Percentiles rank a stretch among this genome's conserved stretches.
Conservation (phyloP, 2,797 vertebrate genomes). For the Melanotaenia maccullochi region DNA sequence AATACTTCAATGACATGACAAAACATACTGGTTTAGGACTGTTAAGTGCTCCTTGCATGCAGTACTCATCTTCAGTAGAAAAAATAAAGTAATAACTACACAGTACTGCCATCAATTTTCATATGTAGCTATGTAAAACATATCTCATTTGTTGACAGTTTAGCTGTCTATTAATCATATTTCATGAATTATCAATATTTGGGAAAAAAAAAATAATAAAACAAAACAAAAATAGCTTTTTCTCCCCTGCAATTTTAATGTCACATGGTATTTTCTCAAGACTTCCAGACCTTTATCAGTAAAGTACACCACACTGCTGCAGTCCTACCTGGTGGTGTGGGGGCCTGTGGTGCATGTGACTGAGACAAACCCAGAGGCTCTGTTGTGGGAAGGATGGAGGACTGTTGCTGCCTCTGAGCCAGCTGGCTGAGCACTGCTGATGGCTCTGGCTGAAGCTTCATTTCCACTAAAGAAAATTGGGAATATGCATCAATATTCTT, state of each 20-base stretch:
- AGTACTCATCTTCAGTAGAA: not conserved
- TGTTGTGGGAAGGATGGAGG: constrained; percentile 75
- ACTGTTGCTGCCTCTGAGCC: constrained; percentile 86
- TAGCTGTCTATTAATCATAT: not conserved
- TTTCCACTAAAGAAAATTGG: constrained; percentile 81
- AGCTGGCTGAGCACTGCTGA: constrained; percentile 95
- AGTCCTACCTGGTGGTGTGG: constrained; percentile 81
- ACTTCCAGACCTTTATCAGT: not conserved
- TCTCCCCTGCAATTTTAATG: not conserved
- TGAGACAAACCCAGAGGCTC: constrained; percentile 72
- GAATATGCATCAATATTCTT: not conserved
- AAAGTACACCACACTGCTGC: not conserved
- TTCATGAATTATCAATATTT: not conserved
- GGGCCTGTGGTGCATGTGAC: constrained; percentile 80
- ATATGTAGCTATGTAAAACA: not conserved
- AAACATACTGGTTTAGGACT: not conserved
- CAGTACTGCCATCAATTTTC: not conserved
- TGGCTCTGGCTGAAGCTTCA: constrained; percentile 94
- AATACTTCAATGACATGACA: not conserved
- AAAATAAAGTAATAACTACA: not conserved
- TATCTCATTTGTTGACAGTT: not conserved
- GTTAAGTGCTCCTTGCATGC: not conserved
- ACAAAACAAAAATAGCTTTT: no score
- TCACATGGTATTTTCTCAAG: not conserved
- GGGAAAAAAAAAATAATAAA: not conserved